Conservation (phyloP, 2,888 invertebrate species). For the Busseola fusca region DNA sequence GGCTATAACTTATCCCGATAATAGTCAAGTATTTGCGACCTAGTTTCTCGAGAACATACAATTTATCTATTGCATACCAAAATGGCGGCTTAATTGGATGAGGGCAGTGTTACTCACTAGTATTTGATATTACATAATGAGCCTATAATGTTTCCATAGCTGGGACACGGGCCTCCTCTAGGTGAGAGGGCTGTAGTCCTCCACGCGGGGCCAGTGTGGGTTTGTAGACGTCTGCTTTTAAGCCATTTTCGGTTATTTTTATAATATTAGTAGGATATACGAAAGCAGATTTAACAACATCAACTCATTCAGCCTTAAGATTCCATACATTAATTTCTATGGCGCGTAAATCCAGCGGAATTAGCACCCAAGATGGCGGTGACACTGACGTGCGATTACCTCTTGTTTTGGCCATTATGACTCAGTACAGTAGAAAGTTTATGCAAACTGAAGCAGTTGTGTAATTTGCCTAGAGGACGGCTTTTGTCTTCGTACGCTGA, state of each 20-base stretch:
- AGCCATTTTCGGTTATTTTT: too few relatives aligned
- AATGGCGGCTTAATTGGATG: slow-evolving; percentile 15
- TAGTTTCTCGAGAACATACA: slow-evolving; percentile 28
- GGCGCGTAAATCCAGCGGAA: slow-evolving; percentile 14
- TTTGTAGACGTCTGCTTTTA: background rate
- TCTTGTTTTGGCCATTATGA: slow-evolving; percentile 46
- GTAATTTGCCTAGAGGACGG: slow-evolving; percentile 30
- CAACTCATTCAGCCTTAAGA: background rate
- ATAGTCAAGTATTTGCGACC: slow-evolving; percentile 13
- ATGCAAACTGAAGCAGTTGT: slow-evolving; percentile 41
- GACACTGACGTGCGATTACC: slow-evolving; percentile 30
- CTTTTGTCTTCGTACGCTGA: slow-evolving; percentile 29
- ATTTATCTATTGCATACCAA: slow-evolving; percentile 40
- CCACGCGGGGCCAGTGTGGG: background rate
- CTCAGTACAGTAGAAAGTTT: slow-evolving; percentile 53
- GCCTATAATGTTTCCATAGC: too few relatives aligned
- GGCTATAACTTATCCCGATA: slow-evolving; percentile 24
- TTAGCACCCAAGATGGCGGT: slow-evolving; percentile 40
- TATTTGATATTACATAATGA: too few relatives aligned
- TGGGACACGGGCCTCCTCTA: too few relatives aligned
- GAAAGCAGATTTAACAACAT: background rate
- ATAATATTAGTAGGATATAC: background rate
- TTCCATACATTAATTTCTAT: slow-evolving; percentile 6
- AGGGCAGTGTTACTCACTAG: background rate
- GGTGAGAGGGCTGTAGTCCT: too few relatives aligned